Evolutionary conservation across 2,113 vertebrate species (phyloP), one percentile per base, ranked within the genome.

Genomic region (Pardalotus punctatus): DNA sequence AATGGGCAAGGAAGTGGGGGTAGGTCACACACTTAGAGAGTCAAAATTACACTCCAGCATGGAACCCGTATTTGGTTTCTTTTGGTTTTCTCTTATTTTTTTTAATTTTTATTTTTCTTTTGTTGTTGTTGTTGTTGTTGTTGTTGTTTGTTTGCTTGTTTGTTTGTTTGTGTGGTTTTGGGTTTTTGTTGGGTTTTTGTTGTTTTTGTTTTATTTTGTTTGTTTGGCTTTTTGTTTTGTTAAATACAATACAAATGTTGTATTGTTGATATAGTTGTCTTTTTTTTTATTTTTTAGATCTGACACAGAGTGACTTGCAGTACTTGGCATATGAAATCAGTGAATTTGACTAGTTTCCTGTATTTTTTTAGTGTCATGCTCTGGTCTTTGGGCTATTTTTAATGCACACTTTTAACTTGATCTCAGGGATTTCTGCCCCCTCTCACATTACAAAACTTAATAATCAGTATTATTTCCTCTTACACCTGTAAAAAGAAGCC

Each of bases 31-130:
- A 14, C 40, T 0, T 67, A 6, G 18, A 57, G 10, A 23, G 29
- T 6, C 45, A 36, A 69, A 80, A 69, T 12, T 31, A 21, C 0
- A 0, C 19, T 54, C 31, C 45, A 51, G 17, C 12, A 13, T 3
- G 4, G 48, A 71, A 57, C 9, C 11, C 51, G 9, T 23, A 31
- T 24, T 12, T 54, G 11, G 10, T 38, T 74, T 25, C 1, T 38
- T 87, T 53, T 76, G 23, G 29, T 16, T 66, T 58, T 18, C 15
- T 53, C 3, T 45, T 48, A 5, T n/a, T 40, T 3, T 54, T 38
- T 50, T 14, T 21, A 21, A 8, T 21, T 40, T 14, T 67, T 50
- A 13, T 25, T 50, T 50, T 50, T n/a, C 6, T 48, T 50, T 53
- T 53, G n/a, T 12, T 40, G 40, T 40, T 40, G 40, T 43, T 40